A percentile compares a stretch with the other conserved stretches of the same genome.
phyloP scores from a whole-genome alignment of 2,797 vertebrate genomes.

The Apogon talboti region DNA sequence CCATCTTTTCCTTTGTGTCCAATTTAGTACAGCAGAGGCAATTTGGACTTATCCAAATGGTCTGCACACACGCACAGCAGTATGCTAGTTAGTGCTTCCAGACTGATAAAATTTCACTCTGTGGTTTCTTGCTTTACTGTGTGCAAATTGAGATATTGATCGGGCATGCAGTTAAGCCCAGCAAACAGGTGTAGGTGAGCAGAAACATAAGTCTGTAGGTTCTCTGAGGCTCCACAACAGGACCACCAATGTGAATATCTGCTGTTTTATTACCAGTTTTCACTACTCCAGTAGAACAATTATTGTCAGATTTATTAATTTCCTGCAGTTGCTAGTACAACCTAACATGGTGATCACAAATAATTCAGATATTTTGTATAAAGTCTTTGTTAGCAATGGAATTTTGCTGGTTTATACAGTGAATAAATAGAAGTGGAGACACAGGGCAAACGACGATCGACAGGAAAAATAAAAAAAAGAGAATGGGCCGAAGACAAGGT shows the following conservation, averaged over 20 bases:
- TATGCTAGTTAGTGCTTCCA: constrained; percentile 36
- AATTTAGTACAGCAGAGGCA: constrained; percentile 48
- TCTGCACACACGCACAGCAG: constrained; percentile 24
- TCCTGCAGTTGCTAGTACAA: too few species aligned
- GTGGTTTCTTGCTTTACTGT: constrained; percentile 36
- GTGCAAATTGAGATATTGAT: constrained; percentile 71
- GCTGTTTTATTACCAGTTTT: not conserved
- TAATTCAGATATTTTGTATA: too few species aligned
- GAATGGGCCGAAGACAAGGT: constrained; percentile 31
- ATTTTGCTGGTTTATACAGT: too few species aligned
- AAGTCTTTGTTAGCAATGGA: too few species aligned
- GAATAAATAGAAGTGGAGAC: not conserved
- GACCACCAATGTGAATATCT: not conserved
- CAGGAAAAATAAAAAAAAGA: constrained; percentile 16
- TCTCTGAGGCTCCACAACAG: constrained; percentile 4
- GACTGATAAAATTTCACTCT: constrained; percentile 54
- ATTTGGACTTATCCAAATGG: constrained; percentile 45
- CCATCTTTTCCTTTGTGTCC: constrained; percentile 40
- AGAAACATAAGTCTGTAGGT: constrained; percentile 18
- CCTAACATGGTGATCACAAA: too few species aligned
- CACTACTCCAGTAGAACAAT: too few species aligned
- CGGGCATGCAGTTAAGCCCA: constrained; percentile 31
- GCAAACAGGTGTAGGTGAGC: constrained; percentile 44
- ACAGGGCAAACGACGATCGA: constrained; percentile 18
- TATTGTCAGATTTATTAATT: too few species aligned